Conservation (phyloP, 2,797 vertebrate species). For the Iguana delicatissima region DNA sequence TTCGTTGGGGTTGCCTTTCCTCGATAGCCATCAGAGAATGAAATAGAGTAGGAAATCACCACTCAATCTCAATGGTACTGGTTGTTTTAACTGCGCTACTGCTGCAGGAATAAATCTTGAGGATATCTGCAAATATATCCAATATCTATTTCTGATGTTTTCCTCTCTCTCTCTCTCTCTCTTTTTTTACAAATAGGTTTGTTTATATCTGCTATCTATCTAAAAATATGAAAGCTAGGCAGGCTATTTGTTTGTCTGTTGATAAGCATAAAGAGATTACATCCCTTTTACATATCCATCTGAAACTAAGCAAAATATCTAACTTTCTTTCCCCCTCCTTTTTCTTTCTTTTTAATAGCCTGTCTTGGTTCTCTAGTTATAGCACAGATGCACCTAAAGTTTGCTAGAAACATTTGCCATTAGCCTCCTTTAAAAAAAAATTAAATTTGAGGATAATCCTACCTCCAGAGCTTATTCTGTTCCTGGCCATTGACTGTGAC, state of each 20-base stretch:
- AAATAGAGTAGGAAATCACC: not conserved
- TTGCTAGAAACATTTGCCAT: conserved; percentile 88
- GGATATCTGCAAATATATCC: not conserved
- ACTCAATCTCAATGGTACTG: not conserved
- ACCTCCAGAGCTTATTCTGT: conserved; percentile 90
- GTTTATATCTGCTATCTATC: conserved; percentile 42
- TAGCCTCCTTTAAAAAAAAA: conserved; percentile 87
- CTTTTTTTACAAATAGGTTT: conserved; percentile 15
- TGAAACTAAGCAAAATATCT: conserved; percentile 77
- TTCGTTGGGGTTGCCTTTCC: too few relatives aligned
- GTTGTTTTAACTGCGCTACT: not conserved
- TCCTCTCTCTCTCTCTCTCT: not conserved
- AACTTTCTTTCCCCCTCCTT: conserved; percentile 84
- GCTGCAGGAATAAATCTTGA: conserved; percentile 12
- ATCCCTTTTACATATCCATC: conserved; percentile 72
- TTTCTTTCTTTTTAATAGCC: conserved; percentile 83
- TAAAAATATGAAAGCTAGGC: conserved; percentile 49
- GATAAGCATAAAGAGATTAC: conserved; percentile 68
- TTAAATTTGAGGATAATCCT: conserved; percentile 91
- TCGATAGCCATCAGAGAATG: not conserved
- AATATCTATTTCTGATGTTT: conserved; percentile 45
- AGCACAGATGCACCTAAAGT: conserved; percentile 85
- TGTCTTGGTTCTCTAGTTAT: conserved; percentile 86
- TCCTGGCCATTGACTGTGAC: conserved; percentile 89
- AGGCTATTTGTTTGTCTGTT: conserved; percentile 42